Conservation (phyloP, 53 echinoderm and acorn worm species). For the Patiria pectinifera region DNA sequence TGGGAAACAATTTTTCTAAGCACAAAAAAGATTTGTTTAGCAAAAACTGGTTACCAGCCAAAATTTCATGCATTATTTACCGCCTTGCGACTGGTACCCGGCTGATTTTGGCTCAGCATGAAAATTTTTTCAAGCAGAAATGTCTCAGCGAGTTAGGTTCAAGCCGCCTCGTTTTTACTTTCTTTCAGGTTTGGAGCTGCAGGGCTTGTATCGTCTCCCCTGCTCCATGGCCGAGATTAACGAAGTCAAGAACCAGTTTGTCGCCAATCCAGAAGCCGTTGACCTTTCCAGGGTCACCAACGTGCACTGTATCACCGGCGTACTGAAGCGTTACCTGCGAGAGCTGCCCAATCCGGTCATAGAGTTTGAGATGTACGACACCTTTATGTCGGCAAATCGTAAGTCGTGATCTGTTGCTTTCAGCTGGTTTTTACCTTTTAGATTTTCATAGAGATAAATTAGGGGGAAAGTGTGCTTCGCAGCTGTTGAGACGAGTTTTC, state of each 20-base stretch:
- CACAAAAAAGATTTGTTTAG: too few species aligned
- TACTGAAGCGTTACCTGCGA: conserved; percentile 85
- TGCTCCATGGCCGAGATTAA: conserved; percentile 86
- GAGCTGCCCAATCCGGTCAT: conserved; percentile 98
- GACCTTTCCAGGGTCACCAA: conserved; percentile 75
- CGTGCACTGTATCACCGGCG: conserved; percentile 89
- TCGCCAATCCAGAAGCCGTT: conserved; percentile 55
- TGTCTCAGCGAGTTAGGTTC: background rate
- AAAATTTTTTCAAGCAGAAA: background rate
- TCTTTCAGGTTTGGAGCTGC: conserved; percentile 66
- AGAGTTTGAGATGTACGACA: conserved; percentile 82
- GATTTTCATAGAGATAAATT: background rate
- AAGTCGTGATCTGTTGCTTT: conserved; percentile 43
- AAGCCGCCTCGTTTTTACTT: background rate
- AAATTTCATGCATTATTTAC: background rate
- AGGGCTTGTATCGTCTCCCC: conserved; percentile 79
- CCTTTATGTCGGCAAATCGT: conserved; percentile 85
- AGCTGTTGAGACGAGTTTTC: background rate
- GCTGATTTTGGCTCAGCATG: too few species aligned
- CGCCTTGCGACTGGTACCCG: too few species aligned
- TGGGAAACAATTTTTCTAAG: too few species aligned
- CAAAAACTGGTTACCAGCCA: background rate
- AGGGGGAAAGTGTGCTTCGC: background rate
- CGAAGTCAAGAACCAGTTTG: conserved; percentile 77
- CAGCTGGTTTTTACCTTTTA: background rate